Evolutionary conservation across 2,797 vertebrate species (phyloP).

Genomic region (Anisognathus igniventris): DNA sequence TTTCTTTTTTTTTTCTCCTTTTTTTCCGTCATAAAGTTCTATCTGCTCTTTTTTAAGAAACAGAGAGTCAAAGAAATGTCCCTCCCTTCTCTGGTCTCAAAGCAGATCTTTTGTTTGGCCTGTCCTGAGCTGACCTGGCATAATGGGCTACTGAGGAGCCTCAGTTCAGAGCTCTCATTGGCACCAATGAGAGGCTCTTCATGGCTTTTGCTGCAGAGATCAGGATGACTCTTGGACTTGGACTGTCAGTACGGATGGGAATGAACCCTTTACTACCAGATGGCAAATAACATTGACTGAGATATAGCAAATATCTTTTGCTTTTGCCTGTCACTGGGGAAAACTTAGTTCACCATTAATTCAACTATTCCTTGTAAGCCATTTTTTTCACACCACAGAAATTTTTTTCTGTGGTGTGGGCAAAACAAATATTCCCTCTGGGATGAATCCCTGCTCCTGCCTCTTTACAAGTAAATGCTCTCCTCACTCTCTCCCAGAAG

Average conservation of each 20-base stretch:
- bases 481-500: neutral
- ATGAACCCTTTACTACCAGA: neutral
- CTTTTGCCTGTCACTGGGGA: neutral
- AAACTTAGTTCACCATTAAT: neutral
- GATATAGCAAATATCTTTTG: neutral
- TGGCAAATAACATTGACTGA: neutral
- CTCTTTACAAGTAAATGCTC: neutral
- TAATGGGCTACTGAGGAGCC: neutral
- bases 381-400: neutral
- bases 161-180: neutral
- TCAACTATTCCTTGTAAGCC: neutral
- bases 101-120: neutral
- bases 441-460: neutral
- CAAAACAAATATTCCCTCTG: neutral
- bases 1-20: neutral
- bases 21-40: neutral
- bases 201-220: neutral
- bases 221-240: neutral
- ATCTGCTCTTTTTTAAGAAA: neutral
- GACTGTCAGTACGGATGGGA: neutral
- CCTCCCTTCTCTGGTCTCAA: neutral
- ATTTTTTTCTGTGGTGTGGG: neutral
- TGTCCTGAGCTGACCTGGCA: neutral
- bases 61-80: neutral
- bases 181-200: neutral